Evolutionary conservation across 1,140 invertebrate species (phyloP).

Genomic region (Galendromus occidentalis): DNA sequence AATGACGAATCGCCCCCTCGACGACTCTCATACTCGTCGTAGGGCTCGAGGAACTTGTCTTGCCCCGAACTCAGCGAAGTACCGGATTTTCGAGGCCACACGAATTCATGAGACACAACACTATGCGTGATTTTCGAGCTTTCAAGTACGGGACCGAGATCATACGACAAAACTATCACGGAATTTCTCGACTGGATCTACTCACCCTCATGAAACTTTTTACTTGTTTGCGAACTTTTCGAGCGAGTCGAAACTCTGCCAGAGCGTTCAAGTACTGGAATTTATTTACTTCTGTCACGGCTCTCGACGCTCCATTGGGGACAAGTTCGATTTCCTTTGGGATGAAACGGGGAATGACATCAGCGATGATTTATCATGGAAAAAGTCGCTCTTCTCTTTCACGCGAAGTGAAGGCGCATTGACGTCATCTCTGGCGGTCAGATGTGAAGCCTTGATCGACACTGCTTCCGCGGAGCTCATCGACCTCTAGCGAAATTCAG

Average conservation of each 20-base stretch:
- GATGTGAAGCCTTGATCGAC: neutral
- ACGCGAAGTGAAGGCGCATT: too few species aligned
- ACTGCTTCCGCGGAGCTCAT: neutral
- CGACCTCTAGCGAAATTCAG: neutral
- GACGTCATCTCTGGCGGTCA: neutral
- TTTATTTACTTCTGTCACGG: slow-evolving; percentile 55
- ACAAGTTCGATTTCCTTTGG: slow-evolving; percentile 44
- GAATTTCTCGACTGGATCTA: neutral
- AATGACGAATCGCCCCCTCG: too few species aligned
- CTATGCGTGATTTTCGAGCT: too few species aligned
- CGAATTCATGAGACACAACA: too few species aligned
- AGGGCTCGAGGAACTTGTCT: too few species aligned
- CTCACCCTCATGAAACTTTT: neutral
- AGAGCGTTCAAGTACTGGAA: slow-evolving; percentile 64
- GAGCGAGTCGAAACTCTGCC: slow-evolving; percentile 61
- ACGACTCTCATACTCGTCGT: too few species aligned
- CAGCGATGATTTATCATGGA: slow-evolving; percentile 2
- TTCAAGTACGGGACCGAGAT: too few species aligned
- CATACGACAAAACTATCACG: too few species aligned
- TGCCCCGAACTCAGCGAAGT: too few species aligned
- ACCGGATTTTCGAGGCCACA: too few species aligned
- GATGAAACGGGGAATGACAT: slow-evolving; percentile 7
- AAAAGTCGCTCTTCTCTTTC: neutral
- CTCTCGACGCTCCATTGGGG: slow-evolving; percentile 44
- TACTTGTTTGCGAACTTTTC: slow-evolving; percentile 1